Percentiles rank a stretch among this genome's conserved stretches.
These are phyloP conservation scores for Hepsetus odoe DNA, from an alignment of 2,113 vertebrate species.

Conservation along the genomic window DNA sequence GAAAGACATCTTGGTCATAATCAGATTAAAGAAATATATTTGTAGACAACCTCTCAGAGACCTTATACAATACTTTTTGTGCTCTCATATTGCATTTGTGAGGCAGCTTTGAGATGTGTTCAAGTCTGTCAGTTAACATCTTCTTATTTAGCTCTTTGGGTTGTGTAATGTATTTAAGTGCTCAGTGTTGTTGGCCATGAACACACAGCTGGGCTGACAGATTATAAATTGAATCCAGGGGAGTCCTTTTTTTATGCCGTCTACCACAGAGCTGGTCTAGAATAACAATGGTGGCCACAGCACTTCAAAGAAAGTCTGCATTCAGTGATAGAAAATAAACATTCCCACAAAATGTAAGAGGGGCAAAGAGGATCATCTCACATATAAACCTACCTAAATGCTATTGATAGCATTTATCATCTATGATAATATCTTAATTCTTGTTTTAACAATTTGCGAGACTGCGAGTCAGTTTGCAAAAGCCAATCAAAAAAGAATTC, in stretches of 20 bases:
- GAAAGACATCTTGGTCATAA: conserved; percentile 9
- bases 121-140: conserved; percentile 53
- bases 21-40: conserved; percentile 12
- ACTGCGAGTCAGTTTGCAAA: too few relatives aligned
- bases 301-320: conserved; percentile 69
- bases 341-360: conserved; percentile 36
- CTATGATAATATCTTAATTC: too few relatives aligned
- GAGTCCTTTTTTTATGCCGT: conserved; percentile 67
- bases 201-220: conserved; percentile 69
- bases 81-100: conserved; percentile 39
- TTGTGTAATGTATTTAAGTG: conserved; percentile 65
- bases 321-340: conserved; percentile 66
- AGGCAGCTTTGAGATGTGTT: conserved; percentile 39
- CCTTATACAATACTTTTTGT: conserved; percentile 24
- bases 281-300: conserved; percentile 68
- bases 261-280: conserved; percentile 64
- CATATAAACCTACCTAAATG: neutral
- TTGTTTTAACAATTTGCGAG: too few relatives aligned
- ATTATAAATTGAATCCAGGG: conserved; percentile 74
- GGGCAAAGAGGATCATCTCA: neutral
- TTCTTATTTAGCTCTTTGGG: conserved; percentile 62
- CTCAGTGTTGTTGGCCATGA: conserved; percentile 62
- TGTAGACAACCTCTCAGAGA: conserved; percentile 8
- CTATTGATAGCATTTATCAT: too few relatives aligned
- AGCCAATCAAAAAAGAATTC: too few relatives aligned